Evolutionary conservation across 2,888 invertebrate species (phyloP), one percentile per base, ranked within the genome.

Genomic region (Torymus auratus): DNA sequence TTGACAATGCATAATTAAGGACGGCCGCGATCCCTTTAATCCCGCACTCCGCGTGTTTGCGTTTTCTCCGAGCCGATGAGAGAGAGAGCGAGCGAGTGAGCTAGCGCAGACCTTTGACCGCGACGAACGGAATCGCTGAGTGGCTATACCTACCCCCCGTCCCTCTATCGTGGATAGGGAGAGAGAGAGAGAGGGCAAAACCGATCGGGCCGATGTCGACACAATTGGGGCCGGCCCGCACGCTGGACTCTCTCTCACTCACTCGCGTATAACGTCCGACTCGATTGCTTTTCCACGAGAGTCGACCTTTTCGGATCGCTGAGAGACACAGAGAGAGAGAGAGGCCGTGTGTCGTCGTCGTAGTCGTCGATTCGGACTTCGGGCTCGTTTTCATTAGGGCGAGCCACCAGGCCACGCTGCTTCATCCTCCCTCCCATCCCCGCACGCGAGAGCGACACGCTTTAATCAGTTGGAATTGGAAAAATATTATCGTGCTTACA

Each of bases 1-100:
- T 85, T 83, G 84, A 84, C 87, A 86, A 87, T 87, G 88, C 86
- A 88, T 88, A 87, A 88, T 88, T 87, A 87, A 88, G 87, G 86
- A 86, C 82, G 81, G 83, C 61, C 85, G 41, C 41, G 85, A 85
- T 84, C 87, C 87, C 86, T 88, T 87, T 88, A 88, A 88, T 88
- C 86, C 86, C 58, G 64, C 69, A 15, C 76, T 73, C 56, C 28
- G 67, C 71, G 83, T 87, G 87, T 88, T 88, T 88, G 87, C 87
- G 86, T 87, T 88, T 87, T 87, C 87, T 82, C 85, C 82, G 83
- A 52, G 60, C 75, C 80, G 76, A 78, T 83, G 78, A 83, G 82
- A 83, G 82, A 82, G 81, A 10, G 61, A 61, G 11, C 50, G 20
- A 17, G 81, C 76, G 81, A 80, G 80, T 73, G 82, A 74, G 74